Percentiles rank a stretch among this genome's conserved stretches.
Conservation (phyloP, 2,888 invertebrate genomes). For the Drosophila phalerata region DNA sequence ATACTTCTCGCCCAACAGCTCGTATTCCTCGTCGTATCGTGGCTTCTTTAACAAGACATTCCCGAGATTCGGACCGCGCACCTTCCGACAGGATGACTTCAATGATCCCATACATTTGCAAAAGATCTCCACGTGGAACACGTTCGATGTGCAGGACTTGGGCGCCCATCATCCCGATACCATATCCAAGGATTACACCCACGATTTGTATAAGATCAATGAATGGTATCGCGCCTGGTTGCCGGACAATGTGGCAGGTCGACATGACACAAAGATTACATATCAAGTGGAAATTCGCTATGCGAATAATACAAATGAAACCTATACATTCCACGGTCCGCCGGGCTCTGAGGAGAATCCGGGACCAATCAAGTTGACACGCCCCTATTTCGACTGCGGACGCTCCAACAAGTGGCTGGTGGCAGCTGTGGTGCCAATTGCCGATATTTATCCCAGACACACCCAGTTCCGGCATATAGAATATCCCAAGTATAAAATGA, state of each 20-base stretch:
- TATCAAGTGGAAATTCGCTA: constrained; percentile 97
- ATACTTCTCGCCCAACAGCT: constrained; percentile 97
- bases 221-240: constrained; percentile 97
- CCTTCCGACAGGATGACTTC: constrained; percentile 96
- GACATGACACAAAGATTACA: constrained; percentile 96
- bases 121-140: constrained; percentile 97
- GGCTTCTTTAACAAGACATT: constrained; percentile 98
- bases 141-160: constrained; percentile 94
- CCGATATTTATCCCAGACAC: constrained; percentile 97
- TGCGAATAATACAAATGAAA: constrained; percentile 97
- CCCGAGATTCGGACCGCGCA: constrained; percentile 96
- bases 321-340: constrained; percentile 98
- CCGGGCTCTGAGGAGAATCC: constrained; percentile 95
- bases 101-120: constrained; percentile 98
- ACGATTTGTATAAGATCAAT: constrained; percentile 95
- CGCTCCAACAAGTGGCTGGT: constrained; percentile 98
- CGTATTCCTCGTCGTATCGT: constrained; percentile 96
- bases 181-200: constrained; percentile 94
- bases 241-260: constrained; percentile 92
- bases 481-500: constrained; percentile 92
- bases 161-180: constrained; percentile 94
- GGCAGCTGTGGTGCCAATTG: constrained; percentile 96
- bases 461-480: constrained; percentile 97
- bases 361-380: constrained; percentile 97
- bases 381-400: constrained; percentile 98